phyloP scores from a whole-genome alignment of 2,113 vertebrate species.

The Lamprotornis superbus region DNA sequence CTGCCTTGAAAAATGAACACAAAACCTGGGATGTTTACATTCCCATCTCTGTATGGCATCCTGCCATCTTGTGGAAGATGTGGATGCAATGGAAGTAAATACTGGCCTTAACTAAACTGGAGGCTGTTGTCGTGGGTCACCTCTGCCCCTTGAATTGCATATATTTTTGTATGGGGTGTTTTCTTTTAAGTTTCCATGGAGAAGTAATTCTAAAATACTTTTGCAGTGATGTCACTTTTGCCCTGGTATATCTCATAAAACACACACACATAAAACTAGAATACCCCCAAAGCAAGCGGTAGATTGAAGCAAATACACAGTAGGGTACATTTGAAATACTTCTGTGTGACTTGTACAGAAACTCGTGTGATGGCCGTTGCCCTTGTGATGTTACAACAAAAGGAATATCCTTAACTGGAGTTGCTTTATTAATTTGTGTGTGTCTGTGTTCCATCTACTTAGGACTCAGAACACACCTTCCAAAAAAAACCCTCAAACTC shows the following conservation, averaged over 20 bases:
- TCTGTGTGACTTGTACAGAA: not conserved
- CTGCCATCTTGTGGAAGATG: not conserved
- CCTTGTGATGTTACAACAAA: not conserved
- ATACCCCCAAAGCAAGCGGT: not conserved
- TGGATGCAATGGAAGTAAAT: not conserved
- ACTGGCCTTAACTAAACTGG: not conserved
- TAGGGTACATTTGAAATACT: not conserved
- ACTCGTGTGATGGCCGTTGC: accelerated
- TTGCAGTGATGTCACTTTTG: not conserved
- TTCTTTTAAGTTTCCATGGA: not conserved
- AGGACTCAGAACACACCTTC: not conserved
- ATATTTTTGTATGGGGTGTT: not conserved
- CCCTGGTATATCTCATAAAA: not conserved
- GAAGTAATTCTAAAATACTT: not conserved
- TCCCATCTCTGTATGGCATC: not conserved
- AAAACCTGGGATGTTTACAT: not conserved
- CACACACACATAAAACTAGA: not conserved
- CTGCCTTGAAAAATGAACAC: not conserved
- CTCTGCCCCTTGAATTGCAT: not conserved
- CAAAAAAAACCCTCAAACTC: not conserved
- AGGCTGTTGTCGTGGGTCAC: not conserved
- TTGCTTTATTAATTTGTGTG: not conserved
- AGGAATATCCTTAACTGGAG: not conserved
- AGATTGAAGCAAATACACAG: not conserved
- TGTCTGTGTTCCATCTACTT: not conserved